phyloP scores from a whole-genome alignment of 2,113 vertebrate species.

The Tonatia bakeri region DNA sequence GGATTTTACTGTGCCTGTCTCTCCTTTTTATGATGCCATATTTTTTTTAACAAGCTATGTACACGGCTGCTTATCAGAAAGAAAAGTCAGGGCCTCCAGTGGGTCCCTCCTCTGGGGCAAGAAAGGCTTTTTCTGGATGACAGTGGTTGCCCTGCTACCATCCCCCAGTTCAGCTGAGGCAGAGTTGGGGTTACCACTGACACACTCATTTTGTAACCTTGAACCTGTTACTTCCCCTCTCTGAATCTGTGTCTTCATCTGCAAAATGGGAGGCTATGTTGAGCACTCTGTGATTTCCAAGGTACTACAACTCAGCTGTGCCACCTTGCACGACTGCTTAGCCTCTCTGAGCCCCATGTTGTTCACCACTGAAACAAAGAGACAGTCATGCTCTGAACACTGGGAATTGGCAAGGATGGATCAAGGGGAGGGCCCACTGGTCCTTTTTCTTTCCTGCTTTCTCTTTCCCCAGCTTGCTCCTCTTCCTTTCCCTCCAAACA shows the following conservation, averaged over 20 bases:
- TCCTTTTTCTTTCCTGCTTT: not conserved
- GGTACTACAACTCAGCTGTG: not conserved
- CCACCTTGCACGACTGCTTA: not conserved
- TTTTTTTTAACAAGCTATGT: conserved; percentile 72
- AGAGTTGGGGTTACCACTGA: not conserved
- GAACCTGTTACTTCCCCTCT: not conserved
- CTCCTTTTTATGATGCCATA: conserved; percentile 45
- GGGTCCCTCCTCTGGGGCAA: not conserved
- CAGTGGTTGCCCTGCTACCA: not conserved
- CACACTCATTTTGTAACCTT: not conserved
- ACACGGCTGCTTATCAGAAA: conserved; percentile 50
- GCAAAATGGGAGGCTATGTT: not conserved
- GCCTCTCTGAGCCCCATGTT: not conserved
- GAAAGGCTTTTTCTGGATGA: not conserved
- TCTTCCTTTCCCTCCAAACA: not conserved
- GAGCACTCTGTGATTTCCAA: not conserved
- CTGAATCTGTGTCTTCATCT: not conserved
- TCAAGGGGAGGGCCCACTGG: not conserved
- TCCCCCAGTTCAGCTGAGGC: not conserved
- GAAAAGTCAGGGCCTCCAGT: conserved; percentile 6
- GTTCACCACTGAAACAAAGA: not conserved
- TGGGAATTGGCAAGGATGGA: no score
- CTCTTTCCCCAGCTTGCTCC: not conserved
- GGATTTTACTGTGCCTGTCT: not conserved
- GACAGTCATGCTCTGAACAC: not conserved